A percentile compares a stretch with the other conserved stretches of the same genome.
Conservation (phyloP, 1,140 invertebrate species). For the Drosophila nebulosa region DNA sequence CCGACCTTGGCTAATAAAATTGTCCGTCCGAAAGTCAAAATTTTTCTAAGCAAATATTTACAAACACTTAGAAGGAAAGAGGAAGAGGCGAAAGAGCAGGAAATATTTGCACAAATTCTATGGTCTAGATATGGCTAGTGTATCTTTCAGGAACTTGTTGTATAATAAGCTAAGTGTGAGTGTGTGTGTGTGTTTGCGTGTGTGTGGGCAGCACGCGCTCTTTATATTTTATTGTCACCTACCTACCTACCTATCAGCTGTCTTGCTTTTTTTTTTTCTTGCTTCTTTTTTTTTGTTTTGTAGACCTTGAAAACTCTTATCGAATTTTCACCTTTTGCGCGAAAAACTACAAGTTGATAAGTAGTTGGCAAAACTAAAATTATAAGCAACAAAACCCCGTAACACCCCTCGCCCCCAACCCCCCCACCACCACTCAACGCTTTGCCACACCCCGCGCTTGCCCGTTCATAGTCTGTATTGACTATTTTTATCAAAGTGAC, state of each 20-base stretch:
- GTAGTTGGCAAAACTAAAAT: conserved; percentile 28
- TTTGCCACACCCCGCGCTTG: no score
- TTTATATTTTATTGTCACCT: conserved; percentile 4
- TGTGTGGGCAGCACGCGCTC: conserved; percentile 26
- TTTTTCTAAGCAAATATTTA: conserved; percentile 11
- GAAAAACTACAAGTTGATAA: conserved; percentile 53
- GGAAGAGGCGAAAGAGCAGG: not conserved
- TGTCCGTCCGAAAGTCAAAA: not conserved
- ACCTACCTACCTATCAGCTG: conserved; percentile 24
- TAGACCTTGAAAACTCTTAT: conserved; percentile 71
- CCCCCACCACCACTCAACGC: not conserved
- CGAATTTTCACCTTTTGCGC: conserved; percentile 77
- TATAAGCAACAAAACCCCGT: not conserved
- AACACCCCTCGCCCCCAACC: not conserved
- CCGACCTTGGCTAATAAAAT: conserved; percentile 75
- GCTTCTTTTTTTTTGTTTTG: not conserved
- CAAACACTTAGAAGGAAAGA: not conserved
- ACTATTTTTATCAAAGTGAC: conserved; percentile 51
- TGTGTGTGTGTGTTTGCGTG: not conserved
- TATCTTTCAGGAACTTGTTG: conserved; percentile 32
- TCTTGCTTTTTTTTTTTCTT: not conserved
- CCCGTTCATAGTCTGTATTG: not conserved
- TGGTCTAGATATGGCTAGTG: not conserved
- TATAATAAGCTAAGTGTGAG: conserved; percentile 40
- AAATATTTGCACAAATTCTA: conserved; percentile 8